Base-by-base conservation (phyloP, 2,888 invertebrate genomes). In the Pycnomerus fuliginosus region DNA sequence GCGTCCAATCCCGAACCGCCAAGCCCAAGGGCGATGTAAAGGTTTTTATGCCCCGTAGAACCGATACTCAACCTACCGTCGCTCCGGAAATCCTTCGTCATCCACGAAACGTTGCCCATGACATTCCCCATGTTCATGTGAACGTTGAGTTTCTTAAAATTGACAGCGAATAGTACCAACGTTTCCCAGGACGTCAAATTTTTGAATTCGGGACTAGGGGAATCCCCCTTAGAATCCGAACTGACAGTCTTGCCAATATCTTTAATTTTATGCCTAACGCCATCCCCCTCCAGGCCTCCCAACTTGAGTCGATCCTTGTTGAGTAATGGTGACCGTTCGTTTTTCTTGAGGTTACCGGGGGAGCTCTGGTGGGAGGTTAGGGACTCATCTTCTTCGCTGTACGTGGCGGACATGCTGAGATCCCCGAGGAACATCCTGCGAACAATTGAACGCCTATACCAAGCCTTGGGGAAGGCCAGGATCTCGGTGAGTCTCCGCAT, bases 61-160 rank as follows among this genome's bases (percentile, higher is more conserved):
- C 94, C 94, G 62, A 96, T 94, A 48, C 91, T 91, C 14, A 97
- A 76, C 17, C 94, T 82, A 0, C 96, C 96, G 64, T 93, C 89
- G 37, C 92, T 92, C 67, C 88, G 83, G 68, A 96, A 91, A 68
- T 92, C 92, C 67, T 90, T 88, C 4, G 91, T 92, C 68, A 91
- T 80, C 95, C 95, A 96, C 83, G 83, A 83, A 44, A 97, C 96
- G 68, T 96, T 96, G 8, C 99, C 98, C 95, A 99, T 98, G 1
- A 98, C 96, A 67, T 98, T 98, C 25, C 97, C 96, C 95, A 99
- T 99, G 72, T 98, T 98, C 88, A 98, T 97, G 67, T 94, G 92
- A 5, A 99, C 92, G 71, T 97, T 96, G 36, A 99, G 79, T 61
- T 90, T 86, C 29, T 95, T 93, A 70, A 98, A 93, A 76, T 97